Conservation (phyloP, 2,113 vertebrate species). For the Mus spicilegus region DNA sequence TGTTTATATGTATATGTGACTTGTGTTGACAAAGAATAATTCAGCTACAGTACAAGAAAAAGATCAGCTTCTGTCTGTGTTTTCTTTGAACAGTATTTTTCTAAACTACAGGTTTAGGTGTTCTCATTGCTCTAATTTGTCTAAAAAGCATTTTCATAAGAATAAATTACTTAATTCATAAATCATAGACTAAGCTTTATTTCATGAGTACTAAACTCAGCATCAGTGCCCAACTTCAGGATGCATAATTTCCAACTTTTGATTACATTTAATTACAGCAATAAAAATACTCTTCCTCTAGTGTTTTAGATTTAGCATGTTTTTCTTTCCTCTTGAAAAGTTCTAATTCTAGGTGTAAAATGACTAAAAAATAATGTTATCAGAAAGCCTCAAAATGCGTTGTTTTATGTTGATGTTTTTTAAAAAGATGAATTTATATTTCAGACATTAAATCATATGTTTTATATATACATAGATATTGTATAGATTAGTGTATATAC, state of each 20-base stretch:
- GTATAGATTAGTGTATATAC: not conserved
- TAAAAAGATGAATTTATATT: slow-evolving; percentile 13
- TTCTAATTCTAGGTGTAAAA: slow-evolving; percentile 62
- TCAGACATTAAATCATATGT: not conserved
- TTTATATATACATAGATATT: not conserved
- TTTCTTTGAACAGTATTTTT: not conserved
- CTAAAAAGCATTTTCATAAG: slow-evolving; percentile 30
- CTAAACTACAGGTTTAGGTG: not conserved
- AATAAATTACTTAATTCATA: slow-evolving; percentile 66
- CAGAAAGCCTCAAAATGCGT: slow-evolving; percentile 55
- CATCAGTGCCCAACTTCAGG: slow-evolving; percentile 48
- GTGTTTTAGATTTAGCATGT: slow-evolving; percentile 62
- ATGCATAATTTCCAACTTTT: slow-evolving; percentile 74
- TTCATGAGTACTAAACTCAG: slow-evolving; percentile 64
- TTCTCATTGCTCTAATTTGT: slow-evolving; percentile 31
- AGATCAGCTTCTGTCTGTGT: not conserved
- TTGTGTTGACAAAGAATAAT: not conserved
- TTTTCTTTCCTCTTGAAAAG: slow-evolving; percentile 72
- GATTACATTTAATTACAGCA: slow-evolving; percentile 70
- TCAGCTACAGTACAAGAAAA: not conserved
- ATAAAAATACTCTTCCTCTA: slow-evolving; percentile 69
- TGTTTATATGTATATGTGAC: not conserved
- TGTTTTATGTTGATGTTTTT: slow-evolving; percentile 39
- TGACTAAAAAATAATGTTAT: slow-evolving; percentile 71
- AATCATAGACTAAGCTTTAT: slow-evolving; percentile 68